phyloP scores from a whole-genome alignment of 2,113 vertebrate species.

The Ciconia boyciana region DNA sequence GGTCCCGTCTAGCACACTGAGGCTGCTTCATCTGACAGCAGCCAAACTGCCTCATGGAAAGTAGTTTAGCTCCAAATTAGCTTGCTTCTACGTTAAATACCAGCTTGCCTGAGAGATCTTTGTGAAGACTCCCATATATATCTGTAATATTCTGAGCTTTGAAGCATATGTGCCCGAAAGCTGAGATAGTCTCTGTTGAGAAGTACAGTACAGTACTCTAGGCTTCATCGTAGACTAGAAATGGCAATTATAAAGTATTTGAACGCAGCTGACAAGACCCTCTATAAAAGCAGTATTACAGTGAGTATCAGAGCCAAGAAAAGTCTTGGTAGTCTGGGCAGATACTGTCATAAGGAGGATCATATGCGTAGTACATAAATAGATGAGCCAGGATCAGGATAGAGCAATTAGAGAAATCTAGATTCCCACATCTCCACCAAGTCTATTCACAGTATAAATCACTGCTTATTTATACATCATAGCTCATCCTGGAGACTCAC shows the following conservation, averaged over 20 bases:
- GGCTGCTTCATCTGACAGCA: conserved; percentile 74
- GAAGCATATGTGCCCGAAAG: conserved; percentile 77
- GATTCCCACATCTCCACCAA: background rate
- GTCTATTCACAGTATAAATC: background rate
- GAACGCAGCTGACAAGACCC: conserved; percentile 47
- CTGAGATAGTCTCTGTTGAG: conserved; percentile 62
- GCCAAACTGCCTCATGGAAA: conserved; percentile 79
- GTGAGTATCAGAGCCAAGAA: background rate
- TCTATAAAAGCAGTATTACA: conserved; percentile 37
- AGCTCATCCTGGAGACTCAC: background rate
- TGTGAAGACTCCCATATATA: conserved; percentile 70
- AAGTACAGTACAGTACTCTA: conserved; percentile 69
- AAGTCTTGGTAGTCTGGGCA: background rate
- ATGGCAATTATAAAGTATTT: conserved; percentile 70
- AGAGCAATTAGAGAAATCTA: background rate
- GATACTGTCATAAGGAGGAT: background rate
- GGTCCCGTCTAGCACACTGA: conserved; percentile 65
- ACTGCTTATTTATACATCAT: background rate
- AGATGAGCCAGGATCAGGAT: background rate
- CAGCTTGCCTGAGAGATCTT: conserved; percentile 79
- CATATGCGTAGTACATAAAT: background rate
- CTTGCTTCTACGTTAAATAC: conserved; percentile 81
- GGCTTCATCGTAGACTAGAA: conserved; percentile 59
- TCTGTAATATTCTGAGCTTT: conserved; percentile 74
- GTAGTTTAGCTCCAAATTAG: conserved; percentile 79